Base-by-base conservation (phyloP, 1,140 invertebrate species). In the Lordiphosa clarofinis region DNA sequence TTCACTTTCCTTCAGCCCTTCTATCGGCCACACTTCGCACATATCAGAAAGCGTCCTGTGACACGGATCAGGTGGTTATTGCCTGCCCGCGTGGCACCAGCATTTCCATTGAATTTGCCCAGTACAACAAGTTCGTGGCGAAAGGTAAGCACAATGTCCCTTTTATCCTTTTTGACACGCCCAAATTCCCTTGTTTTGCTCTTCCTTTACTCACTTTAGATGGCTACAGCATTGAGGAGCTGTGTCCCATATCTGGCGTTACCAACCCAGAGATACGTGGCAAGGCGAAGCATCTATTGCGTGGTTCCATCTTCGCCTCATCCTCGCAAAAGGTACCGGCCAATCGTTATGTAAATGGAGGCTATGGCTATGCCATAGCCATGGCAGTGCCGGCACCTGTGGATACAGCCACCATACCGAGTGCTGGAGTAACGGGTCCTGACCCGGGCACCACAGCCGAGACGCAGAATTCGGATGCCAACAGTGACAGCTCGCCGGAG, bases 1-100 rank as follows among this genome's bases (percentile, higher is more conserved):
- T 19, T 43, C 33, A 6, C 4, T 44, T 19, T 28, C 2, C 13
- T 13, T 53, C 91, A 97, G 96, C 95, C 79, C 91, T 97, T 52
- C 92, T 98, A 64, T 94, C 95, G 75, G 95, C 95, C 36, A 97
- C 96, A 10, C 90, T 98, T 61, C 92, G 94, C 74, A 97, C 96
- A 50, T 96, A 96, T 89, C 95, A 97, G 88, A 92, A 94, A 70
- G 94, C 94, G 4, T 94, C 94, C 3, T 98, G 97, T 89, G 95
- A 97, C 86, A 95, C 95, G 49, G 94, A 97, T 75, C 91, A 92
- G 75, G 93, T 98, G 88, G 92, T 92, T 13, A 91, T 98, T 38
- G 93, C 93, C 61, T 98, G 97, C 90, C 96, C 96, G 9, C 89
- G 93, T 4, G 95, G 95, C 33, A 98, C 96, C 2, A 94, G 94